Evolutionary conservation across 2,888 invertebrate genomes (phyloP).

Genomic region (Cataglyphis livida): DNA sequence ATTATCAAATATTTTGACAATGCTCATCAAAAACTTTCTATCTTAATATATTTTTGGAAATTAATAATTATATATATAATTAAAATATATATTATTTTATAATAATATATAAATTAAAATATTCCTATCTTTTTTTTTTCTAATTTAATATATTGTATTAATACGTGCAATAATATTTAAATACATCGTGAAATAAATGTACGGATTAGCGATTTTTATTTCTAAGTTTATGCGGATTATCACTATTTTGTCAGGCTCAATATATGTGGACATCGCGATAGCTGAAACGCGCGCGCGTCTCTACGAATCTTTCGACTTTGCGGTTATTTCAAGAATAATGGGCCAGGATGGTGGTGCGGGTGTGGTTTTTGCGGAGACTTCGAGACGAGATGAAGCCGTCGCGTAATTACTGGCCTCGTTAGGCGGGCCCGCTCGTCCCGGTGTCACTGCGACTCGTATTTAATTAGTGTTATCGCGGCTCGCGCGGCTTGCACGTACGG

Average conservation of each 20-base stretch:
- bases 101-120: neutral
- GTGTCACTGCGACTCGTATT: slow-evolving; percentile 83
- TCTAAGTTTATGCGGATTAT: neutral
- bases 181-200: neutral
- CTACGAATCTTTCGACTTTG: slow-evolving; percentile 36
- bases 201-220: neutral
- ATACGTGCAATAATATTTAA: neutral
- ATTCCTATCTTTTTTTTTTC: neutral
- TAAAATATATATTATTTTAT: neutral
- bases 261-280: slow-evolving; percentile 5
- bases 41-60: neutral
- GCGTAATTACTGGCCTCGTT: slow-evolving; percentile 85
- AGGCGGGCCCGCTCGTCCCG: slow-evolving; percentile 78
- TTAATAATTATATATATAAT: neutral
- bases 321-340: slow-evolving; percentile 78
- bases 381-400: slow-evolving; percentile 84
- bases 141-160: neutral
- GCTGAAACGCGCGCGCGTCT: neutral
- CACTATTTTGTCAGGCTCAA: slow-evolving; percentile 10
- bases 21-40: neutral
- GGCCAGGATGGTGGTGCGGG: slow-evolving; percentile 67
- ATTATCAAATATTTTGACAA: slow-evolving; percentile 17
- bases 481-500: slow-evolving; percentile 39
- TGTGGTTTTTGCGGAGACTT: slow-evolving; percentile 81
- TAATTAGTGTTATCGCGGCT: slow-evolving; percentile 83